Base-by-base conservation (phyloP, 1,140 invertebrate species). In the Dryas iulia region DNA sequence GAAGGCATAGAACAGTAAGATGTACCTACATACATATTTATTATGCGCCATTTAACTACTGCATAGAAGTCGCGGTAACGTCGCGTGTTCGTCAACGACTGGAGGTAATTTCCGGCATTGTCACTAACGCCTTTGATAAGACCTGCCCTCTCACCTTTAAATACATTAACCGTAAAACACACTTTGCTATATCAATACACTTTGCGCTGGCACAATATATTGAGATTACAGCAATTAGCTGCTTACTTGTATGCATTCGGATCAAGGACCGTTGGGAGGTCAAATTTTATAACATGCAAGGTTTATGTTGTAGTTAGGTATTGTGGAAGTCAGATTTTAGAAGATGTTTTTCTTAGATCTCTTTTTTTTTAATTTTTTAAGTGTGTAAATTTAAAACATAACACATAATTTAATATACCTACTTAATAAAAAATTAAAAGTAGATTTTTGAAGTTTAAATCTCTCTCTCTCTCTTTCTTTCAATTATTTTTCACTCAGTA, bases 51-150 rank as follows among this genome's bases (percentile, higher is more conserved):
- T 67, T 71, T 60, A 57, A 71, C 14, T 47, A 33, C 68, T 54
- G 71, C 71, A 71, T 69, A 57, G 69, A 61, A 66, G 59, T 59
- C 54, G 68, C 57, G 69, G 66, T 72, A 53, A 18, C 62, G 71
- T 78, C 71, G 77, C 77, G 77, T 78, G 77, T 58, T 39, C 66
- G 35, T 59, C 60, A 65, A 47, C 64, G 65, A 59, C 66, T 53
- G 52, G 66, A 67, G 53, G 66, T 60, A 78, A 78, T 78, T 78
- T 78, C 77, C 77, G 77, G 71, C 61, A 68, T 66, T 72, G 74
- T 74, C 77, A 72, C 77, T 71, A 72, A 61, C 39, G 39, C 39
- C n/a, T n/a, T 35, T 35, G 33, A 35, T 14, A 35, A 35, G 33
- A n/a, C 33, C 8, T 18, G 39, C 6, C 39, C 39, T 47, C 39